phyloP scores from a whole-genome alignment of 2,888 invertebrate genomes.

The Dasysyrphus tricinctus region DNA sequence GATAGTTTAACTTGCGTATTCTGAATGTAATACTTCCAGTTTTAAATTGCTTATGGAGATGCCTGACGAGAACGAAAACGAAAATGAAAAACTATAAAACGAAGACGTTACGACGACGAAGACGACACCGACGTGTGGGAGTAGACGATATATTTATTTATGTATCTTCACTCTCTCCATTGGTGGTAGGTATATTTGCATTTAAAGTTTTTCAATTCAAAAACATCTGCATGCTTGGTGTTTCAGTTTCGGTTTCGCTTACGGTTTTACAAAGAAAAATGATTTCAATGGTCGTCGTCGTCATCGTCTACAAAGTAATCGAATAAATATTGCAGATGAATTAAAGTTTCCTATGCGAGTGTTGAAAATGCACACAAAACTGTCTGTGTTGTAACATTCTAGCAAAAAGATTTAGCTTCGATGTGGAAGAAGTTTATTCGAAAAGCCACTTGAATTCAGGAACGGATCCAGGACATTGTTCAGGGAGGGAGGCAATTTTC shows the following conservation, averaged over 20 bases:
- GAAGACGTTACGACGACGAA: background rate
- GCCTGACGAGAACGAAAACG: background rate
- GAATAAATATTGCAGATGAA: constrained; percentile 50
- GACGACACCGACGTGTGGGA: background rate
- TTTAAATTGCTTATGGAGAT: constrained; percentile 32
- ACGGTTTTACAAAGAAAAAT: constrained; percentile 19
- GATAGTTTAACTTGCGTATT: constrained; percentile 41
- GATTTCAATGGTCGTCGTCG: constrained; percentile 14
- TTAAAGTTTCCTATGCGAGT: constrained; percentile 21
- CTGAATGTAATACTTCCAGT: constrained; percentile 13
- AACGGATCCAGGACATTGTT: too few species aligned
- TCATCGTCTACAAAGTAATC: constrained; percentile 31
- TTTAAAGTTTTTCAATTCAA: constrained; percentile 66
- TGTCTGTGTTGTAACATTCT: background rate
- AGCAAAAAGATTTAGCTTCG: background rate
- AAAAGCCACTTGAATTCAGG: background rate
- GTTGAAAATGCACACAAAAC: background rate
- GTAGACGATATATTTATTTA: too few species aligned
- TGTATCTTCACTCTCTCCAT: background rate
- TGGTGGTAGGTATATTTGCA: constrained; percentile 36
- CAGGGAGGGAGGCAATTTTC: too few species aligned
- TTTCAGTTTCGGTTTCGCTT: constrained; percentile 5
- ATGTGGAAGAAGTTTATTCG: background rate
- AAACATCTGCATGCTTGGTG: constrained; percentile 27
- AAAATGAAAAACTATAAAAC: background rate